Conservation (phyloP, 2,113 vertebrate genomes). For the Plecturocebus donacophilus region DNA sequence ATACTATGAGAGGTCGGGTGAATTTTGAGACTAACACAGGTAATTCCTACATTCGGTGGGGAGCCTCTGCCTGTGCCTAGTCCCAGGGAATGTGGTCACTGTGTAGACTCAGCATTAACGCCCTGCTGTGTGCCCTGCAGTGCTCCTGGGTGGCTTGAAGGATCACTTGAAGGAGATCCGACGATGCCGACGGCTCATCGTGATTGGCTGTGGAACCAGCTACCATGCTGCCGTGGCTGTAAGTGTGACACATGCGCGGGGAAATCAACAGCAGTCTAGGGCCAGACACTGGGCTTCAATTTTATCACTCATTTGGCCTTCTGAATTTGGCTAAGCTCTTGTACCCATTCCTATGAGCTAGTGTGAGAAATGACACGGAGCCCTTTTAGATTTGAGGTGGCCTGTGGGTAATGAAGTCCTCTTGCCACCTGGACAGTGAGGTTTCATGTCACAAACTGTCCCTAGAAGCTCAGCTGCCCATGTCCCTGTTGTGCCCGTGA, state of each 20-base stretch:
- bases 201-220: conserved; percentile 98
- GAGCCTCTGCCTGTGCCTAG: neutral
- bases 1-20: conserved; percentile 98
- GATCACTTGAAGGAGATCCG: conserved; percentile 97
- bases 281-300: neutral
- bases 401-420: neutral
- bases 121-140: conserved; percentile 80
- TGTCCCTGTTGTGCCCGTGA: neutral
- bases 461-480: neutral
- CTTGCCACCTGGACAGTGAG: too few relatives aligned
- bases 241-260: conserved; percentile 59
- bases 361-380: neutral
- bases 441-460: neutral
- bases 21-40: conserved; percentile 94
- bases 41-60: conserved; percentile 64
- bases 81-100: accelerated
- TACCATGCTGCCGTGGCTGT: conserved; percentile 96
- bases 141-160: conserved; percentile 94
- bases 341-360: neutral
- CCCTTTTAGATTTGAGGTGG: neutral
- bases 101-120: neutral
- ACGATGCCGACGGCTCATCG: conserved; percentile 93
- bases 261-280: neutral
- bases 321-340: too few relatives aligned
- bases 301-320: neutral